Percentiles rank a stretch among this genome's conserved stretches.
Conservation (phyloP, 2,113 vertebrate genomes). For the Ceyx melanurus region DNA sequence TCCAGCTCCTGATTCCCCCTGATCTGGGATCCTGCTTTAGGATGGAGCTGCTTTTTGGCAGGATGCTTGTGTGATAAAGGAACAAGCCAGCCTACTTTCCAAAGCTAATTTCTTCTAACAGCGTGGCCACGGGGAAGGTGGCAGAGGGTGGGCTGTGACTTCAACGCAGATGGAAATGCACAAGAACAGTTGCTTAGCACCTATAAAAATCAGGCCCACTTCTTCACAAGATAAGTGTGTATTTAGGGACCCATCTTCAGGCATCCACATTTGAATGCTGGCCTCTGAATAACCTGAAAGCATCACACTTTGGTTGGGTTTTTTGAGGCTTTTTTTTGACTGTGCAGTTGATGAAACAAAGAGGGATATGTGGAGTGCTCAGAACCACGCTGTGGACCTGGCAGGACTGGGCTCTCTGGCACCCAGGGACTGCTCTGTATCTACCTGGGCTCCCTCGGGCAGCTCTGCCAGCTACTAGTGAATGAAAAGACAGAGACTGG, state of each 20-base stretch:
- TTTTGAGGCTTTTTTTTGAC: background rate
- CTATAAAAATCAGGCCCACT: constrained; percentile 57
- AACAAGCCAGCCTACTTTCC: background rate
- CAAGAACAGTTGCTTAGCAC: constrained; percentile 63
- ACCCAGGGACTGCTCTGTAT: background rate
- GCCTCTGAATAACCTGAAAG: constrained; percentile 20
- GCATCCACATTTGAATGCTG: background rate
- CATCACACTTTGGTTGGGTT: background rate
- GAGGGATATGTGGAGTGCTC: background rate
- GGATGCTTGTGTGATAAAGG: background rate
- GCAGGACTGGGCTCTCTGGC: background rate
- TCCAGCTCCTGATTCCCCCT: background rate
- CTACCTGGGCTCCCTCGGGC: background rate
- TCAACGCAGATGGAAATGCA: constrained; percentile 43
- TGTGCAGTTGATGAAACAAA: background rate
- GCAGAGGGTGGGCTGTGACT: constrained; percentile 52
- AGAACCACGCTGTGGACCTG: background rate
- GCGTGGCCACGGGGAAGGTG: constrained; percentile 37
- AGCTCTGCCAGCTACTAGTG: background rate
- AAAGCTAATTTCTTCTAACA: background rate
- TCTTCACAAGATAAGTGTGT: constrained; percentile 17
- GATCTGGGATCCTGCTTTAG: background rate
- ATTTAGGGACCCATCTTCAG: constrained; percentile 18
- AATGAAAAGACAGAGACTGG: background rate
- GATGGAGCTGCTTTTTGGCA: background rate